Evolutionary conservation across 2,888 invertebrate genomes (phyloP), one percentile per base, ranked within the genome.

Genomic region (Phalera bucephala): DNA sequence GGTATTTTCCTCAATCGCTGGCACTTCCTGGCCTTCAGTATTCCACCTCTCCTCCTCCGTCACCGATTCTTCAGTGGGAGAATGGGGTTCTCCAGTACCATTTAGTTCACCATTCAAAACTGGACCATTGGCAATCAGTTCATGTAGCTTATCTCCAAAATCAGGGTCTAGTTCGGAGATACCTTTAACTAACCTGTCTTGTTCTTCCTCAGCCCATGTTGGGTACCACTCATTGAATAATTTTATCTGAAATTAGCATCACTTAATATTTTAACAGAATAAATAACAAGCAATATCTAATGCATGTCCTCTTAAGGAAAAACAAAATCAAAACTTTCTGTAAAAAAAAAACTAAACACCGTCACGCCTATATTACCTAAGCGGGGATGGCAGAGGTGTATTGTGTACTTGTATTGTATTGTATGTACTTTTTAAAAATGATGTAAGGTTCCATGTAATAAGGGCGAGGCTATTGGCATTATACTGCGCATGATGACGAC

Each of bases 201-300:
- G 94, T 47, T 95, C 94, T 45, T 94, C 94, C 27, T 92, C 90
- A 3, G 92, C 91, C 96, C 96, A 96, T 57, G 93, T 93, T 9
- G 93, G 91, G 61, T 93, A 94, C 96, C 96, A 96, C 79, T 96
- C 95, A 60, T 93, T 93, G 65, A 96, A 96, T 26, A 96, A 79
- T 81, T 96, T 96, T 30, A 94, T 92, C 94, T 94, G 73, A 6
- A 45, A 81, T 76, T 13, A 42, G 10, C 27, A 7, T 29, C 13
- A n/a, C n/a, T n/a, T n/a, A n/a, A n/a, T n/a, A n/a, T n/a, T n/a
- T n/a, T n/a, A n/a, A n/a, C n/a, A n/a, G n/a, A n/a, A n/a, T n/a
- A n/a, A n/a, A n/a, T n/a, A n/a, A n/a, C n/a, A n/a, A n/a, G n/a
- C n/a, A n/a, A n/a, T n/a, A n/a, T n/a, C n/a, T n/a, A n/a, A n/a